Percentiles rank a stretch among this genome's conserved stretches.
Conservation (phyloP, 2,888 invertebrate genomes). For the Oscheius sp. region DNA sequence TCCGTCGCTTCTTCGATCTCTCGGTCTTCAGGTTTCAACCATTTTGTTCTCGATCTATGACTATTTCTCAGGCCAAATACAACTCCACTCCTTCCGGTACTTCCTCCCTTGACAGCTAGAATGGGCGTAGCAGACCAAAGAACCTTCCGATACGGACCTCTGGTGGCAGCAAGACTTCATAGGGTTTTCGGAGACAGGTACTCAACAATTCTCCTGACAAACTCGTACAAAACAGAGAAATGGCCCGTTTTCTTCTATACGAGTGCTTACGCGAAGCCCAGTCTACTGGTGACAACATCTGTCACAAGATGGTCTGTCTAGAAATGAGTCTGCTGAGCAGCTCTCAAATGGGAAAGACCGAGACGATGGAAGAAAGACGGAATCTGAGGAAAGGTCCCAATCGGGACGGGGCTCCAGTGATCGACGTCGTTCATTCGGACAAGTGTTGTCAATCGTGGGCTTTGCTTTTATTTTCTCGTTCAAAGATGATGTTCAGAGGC, state of each 20-base stretch:
- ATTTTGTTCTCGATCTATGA: not conserved
- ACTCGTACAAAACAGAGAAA: not conserved
- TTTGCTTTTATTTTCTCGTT: not conserved
- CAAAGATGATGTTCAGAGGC: too few species aligned
- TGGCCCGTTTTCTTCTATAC: slow-evolving; percentile 23
- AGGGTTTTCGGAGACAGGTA: slow-evolving; percentile 47
- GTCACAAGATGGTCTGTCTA: slow-evolving; percentile 41
- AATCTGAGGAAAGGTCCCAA: not conserved
- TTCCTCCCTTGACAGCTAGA: not conserved
- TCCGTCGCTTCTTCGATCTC: slow-evolving; percentile 47
- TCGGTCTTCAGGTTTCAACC: slow-evolving; percentile 41
- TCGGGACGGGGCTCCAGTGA: not conserved
- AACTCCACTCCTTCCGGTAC: not conserved
- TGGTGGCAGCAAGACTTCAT: slow-evolving; percentile 43
- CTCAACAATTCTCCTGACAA: not conserved
- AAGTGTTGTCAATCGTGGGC: not conserved
- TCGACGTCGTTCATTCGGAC: not conserved
- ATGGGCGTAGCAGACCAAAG: slow-evolving; percentile 27
- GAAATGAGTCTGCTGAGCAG: slow-evolving; percentile 33
- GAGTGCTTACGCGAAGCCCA: slow-evolving; percentile 49
- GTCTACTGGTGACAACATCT: slow-evolving; percentile 37
- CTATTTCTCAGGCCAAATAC: slow-evolving; percentile 36
- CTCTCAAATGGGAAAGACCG: too few species aligned
- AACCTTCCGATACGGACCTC: slow-evolving; percentile 46
- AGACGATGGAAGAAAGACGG: too few species aligned